Base-by-base conservation (phyloP, 1,140 invertebrate genomes). In the Teleopsis dalmanni region DNA sequence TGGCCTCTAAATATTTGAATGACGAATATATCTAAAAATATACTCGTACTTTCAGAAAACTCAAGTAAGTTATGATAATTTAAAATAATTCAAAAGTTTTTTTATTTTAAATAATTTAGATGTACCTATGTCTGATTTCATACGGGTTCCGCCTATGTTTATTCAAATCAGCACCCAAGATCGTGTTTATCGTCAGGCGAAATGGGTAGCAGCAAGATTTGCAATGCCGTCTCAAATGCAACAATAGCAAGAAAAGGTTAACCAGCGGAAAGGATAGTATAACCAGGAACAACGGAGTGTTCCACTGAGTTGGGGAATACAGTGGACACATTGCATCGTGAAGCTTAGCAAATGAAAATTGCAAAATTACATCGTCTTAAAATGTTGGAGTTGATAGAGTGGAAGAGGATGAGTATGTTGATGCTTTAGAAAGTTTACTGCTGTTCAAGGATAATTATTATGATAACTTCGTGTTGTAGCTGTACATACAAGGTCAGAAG, bases 11-110 rank as follows among this genome's bases (percentile, higher is more conserved):
- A 26, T 74, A 90, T 68, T 59, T 94, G 45, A 66, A 71, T 50
- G 91, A 94, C 68, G 91, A 94, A 69, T 93, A 88, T 67, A 74
- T 72, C 18, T 91, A 91, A 70, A 75, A n/a, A 66, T 83, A 6
- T 57, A 67, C 38, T 52, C 64, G 40, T 63, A 3, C 48, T 44
- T 7, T 70, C 59, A 43, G 46, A 52, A 50, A 54, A 50, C 42
- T 33, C 55, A 46, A 50, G 53, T 55, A 26, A 21, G 40, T 45
- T n/a, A 2, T 33, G 36, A 10, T 9, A 26, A 42, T 19, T 38
- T 38, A n/a, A n/a, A n/a, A n/a, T n/a, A n/a, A n/a, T n/a, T n/a
- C n/a, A n/a, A n/a, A n/a, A n/a, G n/a, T n/a, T n/a, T n/a, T n/a
- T n/a, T n/a, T n/a, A n/a, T n/a, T n/a, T n/a, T n/a, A n/a, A n/a